phyloP scores from a whole-genome alignment of 2,797 vertebrate species.

The Potorous gilbertii region DNA sequence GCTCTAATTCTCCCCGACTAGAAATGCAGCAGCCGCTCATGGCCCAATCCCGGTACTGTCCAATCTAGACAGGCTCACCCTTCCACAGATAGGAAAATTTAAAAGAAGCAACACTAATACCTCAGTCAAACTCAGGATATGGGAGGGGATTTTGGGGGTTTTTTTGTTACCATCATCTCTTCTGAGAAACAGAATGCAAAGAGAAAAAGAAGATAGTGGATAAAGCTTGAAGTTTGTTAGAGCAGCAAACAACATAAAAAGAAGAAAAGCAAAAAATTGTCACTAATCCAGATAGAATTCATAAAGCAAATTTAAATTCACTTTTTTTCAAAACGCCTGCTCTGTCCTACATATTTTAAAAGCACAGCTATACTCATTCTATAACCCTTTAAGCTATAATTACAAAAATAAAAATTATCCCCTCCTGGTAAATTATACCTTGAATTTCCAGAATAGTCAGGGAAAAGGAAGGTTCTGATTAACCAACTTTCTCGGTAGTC shows the following conservation, averaged over 20 bases:
- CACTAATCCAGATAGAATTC: background rate
- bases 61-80: background rate
- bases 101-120: background rate
- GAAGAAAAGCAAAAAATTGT: background rate
- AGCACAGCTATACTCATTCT: background rate
- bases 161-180: background rate
- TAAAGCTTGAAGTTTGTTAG: background rate
- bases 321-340: background rate
- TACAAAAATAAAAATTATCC: background rate
- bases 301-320: background rate
- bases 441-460: background rate
- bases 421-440: background rate
- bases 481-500: background rate
- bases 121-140: background rate
- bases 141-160: background rate
- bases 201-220: background rate
- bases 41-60: background rate
- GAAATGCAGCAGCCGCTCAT: background rate
- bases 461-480: background rate
- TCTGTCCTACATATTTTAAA: background rate
- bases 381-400: background rate
- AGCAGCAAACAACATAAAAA: background rate
- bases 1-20: background rate
- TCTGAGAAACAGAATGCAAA: background rate
- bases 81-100: background rate